Conservation (phyloP, 2,888 invertebrate genomes). For the Athrips mouffetella region DNA sequence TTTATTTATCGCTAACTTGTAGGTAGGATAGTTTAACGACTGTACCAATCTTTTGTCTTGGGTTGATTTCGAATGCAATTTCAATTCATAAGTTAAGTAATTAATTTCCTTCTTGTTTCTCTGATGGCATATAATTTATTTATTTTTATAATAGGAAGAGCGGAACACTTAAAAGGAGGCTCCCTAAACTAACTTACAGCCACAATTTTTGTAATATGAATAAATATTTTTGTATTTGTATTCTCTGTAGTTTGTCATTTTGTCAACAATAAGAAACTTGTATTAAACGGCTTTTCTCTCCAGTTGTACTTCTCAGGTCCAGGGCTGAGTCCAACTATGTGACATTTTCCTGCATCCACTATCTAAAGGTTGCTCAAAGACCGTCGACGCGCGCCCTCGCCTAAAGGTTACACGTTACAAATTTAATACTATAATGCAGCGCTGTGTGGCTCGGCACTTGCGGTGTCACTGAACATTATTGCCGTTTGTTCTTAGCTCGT, state of each 20-base stretch:
- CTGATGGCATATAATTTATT: too few species aligned
- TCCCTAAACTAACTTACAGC: too few species aligned
- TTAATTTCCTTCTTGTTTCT: too few species aligned
- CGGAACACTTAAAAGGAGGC: slow-evolving; percentile 24
- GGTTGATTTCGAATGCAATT: too few species aligned
- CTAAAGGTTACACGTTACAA: slow-evolving; percentile 66
- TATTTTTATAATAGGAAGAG: too few species aligned
- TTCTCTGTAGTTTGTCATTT: neutral
- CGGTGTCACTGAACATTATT: slow-evolving; percentile 38
- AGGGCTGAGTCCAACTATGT: slow-evolving; percentile 72
- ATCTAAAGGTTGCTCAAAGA: slow-evolving; percentile 69
- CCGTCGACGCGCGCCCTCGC: slow-evolving; percentile 46
- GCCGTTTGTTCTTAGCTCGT: slow-evolving; percentile 34
- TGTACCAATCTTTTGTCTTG: too few species aligned
- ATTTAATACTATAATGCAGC: slow-evolving; percentile 56
- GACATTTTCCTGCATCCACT: slow-evolving; percentile 73
- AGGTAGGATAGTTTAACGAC: too few species aligned
- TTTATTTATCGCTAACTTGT: too few species aligned
- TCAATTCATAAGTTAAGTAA: too few species aligned
- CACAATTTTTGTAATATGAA: too few species aligned
- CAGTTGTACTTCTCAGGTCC: slow-evolving; percentile 57
- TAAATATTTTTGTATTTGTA: too few species aligned
- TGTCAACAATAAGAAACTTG: neutral
- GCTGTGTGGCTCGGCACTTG: slow-evolving; percentile 28
- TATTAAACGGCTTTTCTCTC: neutral